These are phyloP conservation scores for Caprella mutica DNA, from an alignment of 2,888 invertebrate species.

Conservation along the genomic window DNA sequence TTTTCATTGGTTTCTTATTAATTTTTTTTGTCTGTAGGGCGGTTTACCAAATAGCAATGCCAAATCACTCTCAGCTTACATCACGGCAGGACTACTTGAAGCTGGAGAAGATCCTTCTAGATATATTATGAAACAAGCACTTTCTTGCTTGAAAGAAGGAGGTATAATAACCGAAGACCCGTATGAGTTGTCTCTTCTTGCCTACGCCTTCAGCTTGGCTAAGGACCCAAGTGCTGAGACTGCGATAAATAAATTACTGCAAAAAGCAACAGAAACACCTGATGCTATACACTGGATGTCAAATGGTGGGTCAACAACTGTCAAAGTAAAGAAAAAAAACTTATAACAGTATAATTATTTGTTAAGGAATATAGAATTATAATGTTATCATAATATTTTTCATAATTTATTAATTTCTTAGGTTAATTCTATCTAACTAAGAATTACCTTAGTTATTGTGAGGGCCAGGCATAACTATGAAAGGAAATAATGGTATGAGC, in stretches of 20 bases:
- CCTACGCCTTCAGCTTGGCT: slow-evolving; percentile 47
- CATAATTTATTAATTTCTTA: background rate
- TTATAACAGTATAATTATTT: background rate
- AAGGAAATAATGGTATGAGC: too few species aligned
- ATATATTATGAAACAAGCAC: slow-evolving; percentile 16
- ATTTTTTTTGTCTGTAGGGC: too few species aligned
- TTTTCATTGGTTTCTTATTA: too few species aligned
- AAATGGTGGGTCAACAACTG: too few species aligned
- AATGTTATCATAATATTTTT: slow-evolving; percentile 8
- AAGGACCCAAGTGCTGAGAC: slow-evolving; percentile 43
- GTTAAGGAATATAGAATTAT: background rate
- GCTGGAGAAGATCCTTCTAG: slow-evolving; percentile 40
- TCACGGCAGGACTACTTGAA: slow-evolving; percentile 54
- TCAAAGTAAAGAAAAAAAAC: too few species aligned
- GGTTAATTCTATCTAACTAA: slow-evolving; percentile 36
- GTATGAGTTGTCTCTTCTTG: slow-evolving; percentile 47
- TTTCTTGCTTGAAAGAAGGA: slow-evolving; percentile 33
- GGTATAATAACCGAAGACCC: slow-evolving; percentile 36
- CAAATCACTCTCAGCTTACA: slow-evolving; percentile 60
- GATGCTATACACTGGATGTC: too few species aligned
- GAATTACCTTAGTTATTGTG: too few species aligned
- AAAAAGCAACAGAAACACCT: too few species aligned
- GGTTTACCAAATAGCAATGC: too few species aligned
- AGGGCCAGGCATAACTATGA: too few species aligned
- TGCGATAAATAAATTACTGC: too few species aligned